phyloP scores from a whole-genome alignment of 1,140 invertebrate genomes.

The Berghia stephanieae region DNA sequence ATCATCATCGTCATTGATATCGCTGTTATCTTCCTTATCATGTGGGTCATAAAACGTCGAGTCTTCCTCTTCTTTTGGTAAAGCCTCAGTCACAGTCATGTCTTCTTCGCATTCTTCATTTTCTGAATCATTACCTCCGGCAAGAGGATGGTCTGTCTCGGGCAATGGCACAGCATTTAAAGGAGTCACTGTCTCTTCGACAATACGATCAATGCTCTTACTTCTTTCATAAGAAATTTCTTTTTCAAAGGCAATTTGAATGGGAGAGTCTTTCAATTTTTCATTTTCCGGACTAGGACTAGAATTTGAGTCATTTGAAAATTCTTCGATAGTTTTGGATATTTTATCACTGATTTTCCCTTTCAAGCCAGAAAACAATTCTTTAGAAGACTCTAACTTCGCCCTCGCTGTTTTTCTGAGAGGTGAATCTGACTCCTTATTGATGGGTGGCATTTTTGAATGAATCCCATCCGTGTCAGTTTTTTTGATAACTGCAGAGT shows the following conservation, averaged over 20 bases:
- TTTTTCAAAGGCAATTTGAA: not conserved
- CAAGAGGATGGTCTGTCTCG: not conserved
- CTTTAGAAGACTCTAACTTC: constrained; percentile 31
- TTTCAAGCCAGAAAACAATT: constrained; percentile 47
- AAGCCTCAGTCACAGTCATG: constrained; percentile 17
- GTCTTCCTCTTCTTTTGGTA: constrained; percentile 18
- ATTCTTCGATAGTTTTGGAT: constrained; percentile 52
- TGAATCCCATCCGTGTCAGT: too few species aligned
- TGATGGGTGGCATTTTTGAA: not conserved
- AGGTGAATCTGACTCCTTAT: not conserved
- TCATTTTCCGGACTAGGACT: constrained; percentile 43
- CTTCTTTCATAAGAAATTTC: not conserved
- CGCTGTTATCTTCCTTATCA: not conserved
- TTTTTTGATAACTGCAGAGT: too few species aligned
- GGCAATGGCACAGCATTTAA: not conserved
- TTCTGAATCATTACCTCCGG: not conserved
- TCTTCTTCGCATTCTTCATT: not conserved
- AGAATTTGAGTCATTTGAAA: constrained; percentile 48
- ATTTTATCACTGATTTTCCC: constrained; percentile 48
- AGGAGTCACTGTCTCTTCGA: constrained; percentile 5
- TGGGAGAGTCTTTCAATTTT: constrained; percentile 19
- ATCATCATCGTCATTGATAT: not conserved
- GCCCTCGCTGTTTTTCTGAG: not conserved
- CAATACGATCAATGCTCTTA: not conserved
- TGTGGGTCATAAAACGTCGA: constrained; percentile 18